phyloP scores from a whole-genome alignment of 2,888 invertebrate genomes.

The Eupithecia subumbrata region DNA sequence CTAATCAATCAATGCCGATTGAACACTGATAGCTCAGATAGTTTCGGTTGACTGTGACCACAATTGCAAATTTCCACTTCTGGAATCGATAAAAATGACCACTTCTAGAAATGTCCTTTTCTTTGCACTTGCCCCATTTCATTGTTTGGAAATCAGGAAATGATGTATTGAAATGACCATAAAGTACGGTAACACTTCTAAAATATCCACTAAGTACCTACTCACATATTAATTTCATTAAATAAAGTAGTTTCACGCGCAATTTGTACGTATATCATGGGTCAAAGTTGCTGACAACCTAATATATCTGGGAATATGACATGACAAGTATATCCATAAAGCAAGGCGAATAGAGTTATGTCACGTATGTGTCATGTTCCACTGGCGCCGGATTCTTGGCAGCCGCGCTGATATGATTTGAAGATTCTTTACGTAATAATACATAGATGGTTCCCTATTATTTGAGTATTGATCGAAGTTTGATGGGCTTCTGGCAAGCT shows the following conservation, averaged over 20 bases:
- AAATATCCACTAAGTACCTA: not conserved
- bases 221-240: not conserved
- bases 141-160: not conserved
- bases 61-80: not conserved
- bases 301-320: constrained; percentile 16
- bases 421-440: not conserved
- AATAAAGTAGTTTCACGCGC: not conserved
- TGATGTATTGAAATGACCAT: not conserved
- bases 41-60: no score
- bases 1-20: no score
- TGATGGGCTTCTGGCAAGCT: not conserved
- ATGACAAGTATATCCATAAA: constrained; percentile 35
- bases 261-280: not conserved
- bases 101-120: no score
- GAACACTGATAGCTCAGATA: not conserved
- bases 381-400: constrained; percentile 31
- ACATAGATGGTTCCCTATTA: not conserved
- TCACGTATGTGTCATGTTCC: constrained; percentile 31
- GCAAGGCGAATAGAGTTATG: constrained; percentile 29
- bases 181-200: not conserved
- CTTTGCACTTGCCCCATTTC: not conserved
- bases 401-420: not conserved
- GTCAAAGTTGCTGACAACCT: constrained; percentile 1
- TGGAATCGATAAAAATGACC: no score
- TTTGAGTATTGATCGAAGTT: not conserved